phyloP scores from a whole-genome alignment of 2,113 vertebrate genomes.

The Eupsittula cactorum region DNA sequence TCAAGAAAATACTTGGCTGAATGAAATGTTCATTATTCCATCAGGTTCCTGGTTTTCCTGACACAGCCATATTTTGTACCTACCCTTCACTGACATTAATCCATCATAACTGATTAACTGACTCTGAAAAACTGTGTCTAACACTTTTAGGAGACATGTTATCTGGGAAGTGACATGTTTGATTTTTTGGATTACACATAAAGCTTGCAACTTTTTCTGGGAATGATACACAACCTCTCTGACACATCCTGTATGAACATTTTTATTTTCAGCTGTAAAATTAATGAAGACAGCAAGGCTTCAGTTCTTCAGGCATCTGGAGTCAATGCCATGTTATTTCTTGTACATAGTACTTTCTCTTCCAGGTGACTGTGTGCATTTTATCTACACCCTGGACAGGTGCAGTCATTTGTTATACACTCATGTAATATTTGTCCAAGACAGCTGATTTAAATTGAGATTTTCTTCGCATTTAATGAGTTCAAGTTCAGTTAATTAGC shows the following conservation, averaged over 20 bases:
- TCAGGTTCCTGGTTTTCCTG: background rate
- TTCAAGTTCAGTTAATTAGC: background rate
- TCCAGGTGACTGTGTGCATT: constrained; percentile 53
- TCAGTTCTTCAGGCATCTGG: constrained; percentile 31
- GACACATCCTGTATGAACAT: background rate
- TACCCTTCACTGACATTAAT: background rate
- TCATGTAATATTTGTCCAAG: background rate
- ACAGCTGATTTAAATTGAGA: background rate
- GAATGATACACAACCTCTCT: background rate
- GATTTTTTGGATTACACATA: background rate
- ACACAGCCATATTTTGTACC: background rate
- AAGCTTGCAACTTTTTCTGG: background rate
- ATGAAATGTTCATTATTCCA: background rate
- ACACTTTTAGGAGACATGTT: background rate
- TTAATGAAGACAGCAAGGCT: background rate
- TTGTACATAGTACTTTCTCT: constrained; percentile 17
- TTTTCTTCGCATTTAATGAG: background rate
- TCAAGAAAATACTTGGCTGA: background rate
- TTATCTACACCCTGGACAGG: background rate
- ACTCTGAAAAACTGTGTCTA: background rate
- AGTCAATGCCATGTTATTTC: constrained; percentile 71
- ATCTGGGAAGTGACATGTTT: background rate
- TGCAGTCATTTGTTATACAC: background rate
- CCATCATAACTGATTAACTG: background rate
- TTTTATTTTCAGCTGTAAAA: constrained; percentile 56